phyloP scores from a whole-genome alignment of 1,140 invertebrate species.

The Goniozus legneri region DNA sequence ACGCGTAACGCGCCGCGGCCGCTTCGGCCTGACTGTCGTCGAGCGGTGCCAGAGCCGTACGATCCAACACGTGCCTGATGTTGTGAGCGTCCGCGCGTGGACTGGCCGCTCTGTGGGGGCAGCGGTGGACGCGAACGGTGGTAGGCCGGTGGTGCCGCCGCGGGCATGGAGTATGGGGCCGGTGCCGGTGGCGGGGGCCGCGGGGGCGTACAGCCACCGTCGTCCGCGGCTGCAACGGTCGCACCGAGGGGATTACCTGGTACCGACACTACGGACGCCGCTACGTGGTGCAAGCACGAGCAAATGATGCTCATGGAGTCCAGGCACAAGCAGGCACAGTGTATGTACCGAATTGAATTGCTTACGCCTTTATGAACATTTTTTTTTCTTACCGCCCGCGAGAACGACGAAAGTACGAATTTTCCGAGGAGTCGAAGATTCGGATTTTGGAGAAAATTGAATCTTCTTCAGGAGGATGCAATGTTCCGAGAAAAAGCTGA shows the following conservation, averaged over 20 bases:
- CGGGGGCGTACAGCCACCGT: slow-evolving; percentile 48
- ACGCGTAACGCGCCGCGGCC: too few relatives aligned
- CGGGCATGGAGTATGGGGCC: slow-evolving; percentile 48
- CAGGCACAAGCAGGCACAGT: slow-evolving; percentile 52
- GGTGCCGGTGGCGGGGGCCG: slow-evolving; percentile 39
- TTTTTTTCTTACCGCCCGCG: too few relatives aligned
- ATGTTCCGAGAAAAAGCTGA: too few relatives aligned
- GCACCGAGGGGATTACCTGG: slow-evolving; percentile 41
- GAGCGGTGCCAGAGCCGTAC: too few relatives aligned
- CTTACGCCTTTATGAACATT: too few relatives aligned
- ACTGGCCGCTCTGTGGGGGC: too few relatives aligned
- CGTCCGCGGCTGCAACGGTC: slow-evolving; percentile 27
- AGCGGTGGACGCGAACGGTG: slow-evolving; percentile 43
- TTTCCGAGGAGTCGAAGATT: too few relatives aligned
- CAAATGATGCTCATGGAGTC: slow-evolving; percentile 54
- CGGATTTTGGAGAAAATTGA: too few relatives aligned
- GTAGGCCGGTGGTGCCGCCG: slow-evolving; percentile 38
- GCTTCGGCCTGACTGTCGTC: too few relatives aligned
- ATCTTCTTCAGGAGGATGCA: too few relatives aligned
- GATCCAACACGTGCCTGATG: slow-evolving; percentile 39
- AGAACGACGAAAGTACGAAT: too few relatives aligned
- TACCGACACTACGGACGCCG: slow-evolving; percentile 51
- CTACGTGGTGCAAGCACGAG: slow-evolving; percentile 53
- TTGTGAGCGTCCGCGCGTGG: slow-evolving; percentile 39
- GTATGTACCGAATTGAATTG: too few relatives aligned